phyloP scores from a whole-genome alignment of 2,888 invertebrate genomes.

The Dicycla oo region DNA sequence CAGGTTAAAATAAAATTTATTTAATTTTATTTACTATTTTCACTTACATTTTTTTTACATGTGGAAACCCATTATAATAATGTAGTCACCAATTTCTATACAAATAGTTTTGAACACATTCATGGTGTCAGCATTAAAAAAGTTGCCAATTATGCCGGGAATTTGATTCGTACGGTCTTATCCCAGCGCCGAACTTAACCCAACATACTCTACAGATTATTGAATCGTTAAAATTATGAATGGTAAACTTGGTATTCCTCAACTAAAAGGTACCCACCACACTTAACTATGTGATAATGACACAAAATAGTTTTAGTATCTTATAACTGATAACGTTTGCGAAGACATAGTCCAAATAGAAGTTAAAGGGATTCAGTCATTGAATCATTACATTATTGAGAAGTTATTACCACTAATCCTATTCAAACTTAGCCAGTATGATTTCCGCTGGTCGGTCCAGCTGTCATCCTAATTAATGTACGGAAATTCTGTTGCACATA shows the following conservation, averaged over 20 bases:
- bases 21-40: neutral
- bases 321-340: neutral
- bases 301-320: too few species aligned
- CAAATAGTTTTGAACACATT: neutral
- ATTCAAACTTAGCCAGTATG: conserved; percentile 16
- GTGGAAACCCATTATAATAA: neutral
- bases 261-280: neutral
- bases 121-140: neutral
- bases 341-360: neutral
- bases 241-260: neutral
- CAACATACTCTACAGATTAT: neutral
- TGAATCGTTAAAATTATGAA: neutral
- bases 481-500: conserved; percentile 26
- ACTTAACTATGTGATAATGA: neutral
- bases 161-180: neutral
- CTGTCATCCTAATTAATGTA: conserved; percentile 31
- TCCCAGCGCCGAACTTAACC: neutral
- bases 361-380: neutral
- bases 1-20: neutral
- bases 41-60: neutral
- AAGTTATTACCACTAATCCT: conserved; percentile 1
- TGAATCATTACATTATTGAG: neutral
- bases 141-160: too few species aligned
- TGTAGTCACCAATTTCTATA: neutral
- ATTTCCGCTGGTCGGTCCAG: conserved; percentile 28